Conservation (phyloP, 2,113 vertebrate genomes). For the Prionailurus viverrinus region DNA sequence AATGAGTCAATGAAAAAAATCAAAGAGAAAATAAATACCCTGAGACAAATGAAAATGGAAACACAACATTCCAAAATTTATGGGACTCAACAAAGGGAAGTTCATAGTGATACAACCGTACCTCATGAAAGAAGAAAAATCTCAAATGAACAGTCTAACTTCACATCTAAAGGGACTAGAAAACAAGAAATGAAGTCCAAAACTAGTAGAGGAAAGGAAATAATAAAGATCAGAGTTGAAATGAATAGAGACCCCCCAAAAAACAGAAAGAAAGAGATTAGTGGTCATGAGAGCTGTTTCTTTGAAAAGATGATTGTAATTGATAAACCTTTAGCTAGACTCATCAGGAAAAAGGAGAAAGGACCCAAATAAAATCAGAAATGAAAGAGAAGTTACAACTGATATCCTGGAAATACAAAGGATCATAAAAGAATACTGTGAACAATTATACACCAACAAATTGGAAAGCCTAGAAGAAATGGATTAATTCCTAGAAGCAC, state of each 20-base stretch:
- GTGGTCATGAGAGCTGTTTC: background rate
- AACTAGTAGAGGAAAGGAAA: background rate
- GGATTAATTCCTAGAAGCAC: background rate
- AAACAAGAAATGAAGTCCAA: background rate
- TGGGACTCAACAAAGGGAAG: background rate
- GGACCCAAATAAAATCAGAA: background rate
- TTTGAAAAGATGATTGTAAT: background rate
- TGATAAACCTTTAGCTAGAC: background rate
- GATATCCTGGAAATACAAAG: background rate
- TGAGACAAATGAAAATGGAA: background rate
- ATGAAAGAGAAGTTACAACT: background rate
- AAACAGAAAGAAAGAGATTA: too few relatives aligned
- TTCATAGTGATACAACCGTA: background rate
- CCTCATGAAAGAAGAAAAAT: background rate
- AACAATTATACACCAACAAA: background rate
- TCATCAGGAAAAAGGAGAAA: background rate
- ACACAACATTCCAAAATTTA: background rate
- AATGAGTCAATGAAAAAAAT: background rate
- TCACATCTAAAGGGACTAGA: background rate
- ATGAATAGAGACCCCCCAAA: too few relatives aligned
- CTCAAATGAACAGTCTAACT: background rate
- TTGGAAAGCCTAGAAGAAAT: background rate
- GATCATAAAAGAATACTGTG: background rate
- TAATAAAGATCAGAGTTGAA: background rate
- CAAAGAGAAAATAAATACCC: background rate